Evolutionary conservation across 2,113 vertebrate genomes (phyloP).

Genomic region (Chrysochloris asiatica): DNA sequence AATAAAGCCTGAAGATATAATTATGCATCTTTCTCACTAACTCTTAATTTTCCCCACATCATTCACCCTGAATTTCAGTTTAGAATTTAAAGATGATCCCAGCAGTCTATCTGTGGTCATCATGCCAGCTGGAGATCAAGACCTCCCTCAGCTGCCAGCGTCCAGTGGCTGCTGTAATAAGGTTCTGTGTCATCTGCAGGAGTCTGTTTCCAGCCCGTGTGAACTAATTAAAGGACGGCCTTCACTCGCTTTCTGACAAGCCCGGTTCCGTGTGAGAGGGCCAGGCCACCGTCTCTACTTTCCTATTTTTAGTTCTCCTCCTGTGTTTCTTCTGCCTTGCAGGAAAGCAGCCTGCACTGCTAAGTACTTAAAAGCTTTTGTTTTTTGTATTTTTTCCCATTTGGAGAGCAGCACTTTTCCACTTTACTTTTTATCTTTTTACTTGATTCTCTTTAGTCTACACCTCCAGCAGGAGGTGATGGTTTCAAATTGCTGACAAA

Average conservation of each 20-base stretch:
- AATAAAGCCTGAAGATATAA: background rate
- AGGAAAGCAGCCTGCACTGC: background rate
- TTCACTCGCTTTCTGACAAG: constrained; percentile 37
- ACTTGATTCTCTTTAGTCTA: background rate
- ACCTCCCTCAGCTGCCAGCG: background rate
- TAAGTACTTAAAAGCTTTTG: constrained; percentile 37
- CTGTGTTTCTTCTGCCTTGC: background rate
- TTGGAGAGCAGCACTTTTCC: constrained; percentile 16
- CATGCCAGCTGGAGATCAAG: background rate
- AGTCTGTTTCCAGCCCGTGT: background rate
- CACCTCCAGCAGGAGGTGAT: background rate
- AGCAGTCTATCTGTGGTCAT: background rate
- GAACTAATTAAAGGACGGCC: constrained; percentile 55
- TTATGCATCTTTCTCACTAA: background rate
- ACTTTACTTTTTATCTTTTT: background rate
- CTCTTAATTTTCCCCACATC: background rate
- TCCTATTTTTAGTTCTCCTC: constrained; percentile 57
- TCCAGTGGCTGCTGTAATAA: background rate
- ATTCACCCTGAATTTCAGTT: background rate
- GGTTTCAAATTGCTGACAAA: constrained; percentile 42
- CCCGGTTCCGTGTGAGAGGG: background rate
- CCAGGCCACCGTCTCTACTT: background rate
- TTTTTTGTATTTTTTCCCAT: constrained; percentile 44
- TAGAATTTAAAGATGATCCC: background rate
- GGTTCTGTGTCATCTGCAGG: background rate